phyloP scores from a whole-genome alignment of 2,888 invertebrate species.

The Drosophila setosimentum region DNA sequence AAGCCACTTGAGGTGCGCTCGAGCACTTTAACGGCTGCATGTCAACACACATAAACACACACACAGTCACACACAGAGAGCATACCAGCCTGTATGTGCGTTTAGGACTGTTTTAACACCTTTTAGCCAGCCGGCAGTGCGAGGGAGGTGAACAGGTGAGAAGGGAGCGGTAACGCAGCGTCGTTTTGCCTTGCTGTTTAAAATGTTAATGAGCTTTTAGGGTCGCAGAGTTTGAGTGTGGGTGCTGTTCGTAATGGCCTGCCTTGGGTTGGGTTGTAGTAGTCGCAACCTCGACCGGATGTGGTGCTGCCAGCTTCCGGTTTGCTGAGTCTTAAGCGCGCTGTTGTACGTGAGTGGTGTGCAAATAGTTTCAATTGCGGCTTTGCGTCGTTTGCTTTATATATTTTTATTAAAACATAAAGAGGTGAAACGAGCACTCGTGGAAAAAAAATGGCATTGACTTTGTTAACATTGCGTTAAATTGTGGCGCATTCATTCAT shows the following conservation, averaged over 20 bases:
- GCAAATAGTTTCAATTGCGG: slow-evolving; percentile 82
- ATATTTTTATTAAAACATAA: slow-evolving; percentile 82
- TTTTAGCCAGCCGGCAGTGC: slow-evolving; percentile 52
- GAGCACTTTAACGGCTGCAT: slow-evolving; percentile 81
- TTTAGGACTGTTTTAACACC: slow-evolving; percentile 80
- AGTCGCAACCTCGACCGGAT: slow-evolving; percentile 63
- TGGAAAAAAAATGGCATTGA: slow-evolving; percentile 71
- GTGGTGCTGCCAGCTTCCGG: slow-evolving; percentile 78
- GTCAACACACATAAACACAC: slow-evolving; percentile 63
- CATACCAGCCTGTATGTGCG: slow-evolving; percentile 41
- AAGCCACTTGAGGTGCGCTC: slow-evolving; percentile 81
- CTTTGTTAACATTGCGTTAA: slow-evolving; percentile 80
- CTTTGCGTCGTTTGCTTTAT: slow-evolving; percentile 80
- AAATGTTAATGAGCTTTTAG: slow-evolving; percentile 81
- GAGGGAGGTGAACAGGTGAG: background rate
- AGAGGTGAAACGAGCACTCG: slow-evolving; percentile 65
- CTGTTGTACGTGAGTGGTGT: slow-evolving; percentile 79
- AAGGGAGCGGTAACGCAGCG: slow-evolving; percentile 24
- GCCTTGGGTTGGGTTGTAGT: slow-evolving; percentile 6
- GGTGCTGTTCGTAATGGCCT: background rate
- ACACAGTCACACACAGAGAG: background rate
- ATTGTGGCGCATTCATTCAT: slow-evolving; percentile 77
- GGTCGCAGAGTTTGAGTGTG: slow-evolving; percentile 42
- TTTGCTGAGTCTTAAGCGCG: slow-evolving; percentile 78
- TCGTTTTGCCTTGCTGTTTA: slow-evolving; percentile 75